Evolutionary conservation across 2,797 vertebrate species (phyloP), one percentile per base, ranked within the genome.

Genomic region (Labroides dimidiatus): DNA sequence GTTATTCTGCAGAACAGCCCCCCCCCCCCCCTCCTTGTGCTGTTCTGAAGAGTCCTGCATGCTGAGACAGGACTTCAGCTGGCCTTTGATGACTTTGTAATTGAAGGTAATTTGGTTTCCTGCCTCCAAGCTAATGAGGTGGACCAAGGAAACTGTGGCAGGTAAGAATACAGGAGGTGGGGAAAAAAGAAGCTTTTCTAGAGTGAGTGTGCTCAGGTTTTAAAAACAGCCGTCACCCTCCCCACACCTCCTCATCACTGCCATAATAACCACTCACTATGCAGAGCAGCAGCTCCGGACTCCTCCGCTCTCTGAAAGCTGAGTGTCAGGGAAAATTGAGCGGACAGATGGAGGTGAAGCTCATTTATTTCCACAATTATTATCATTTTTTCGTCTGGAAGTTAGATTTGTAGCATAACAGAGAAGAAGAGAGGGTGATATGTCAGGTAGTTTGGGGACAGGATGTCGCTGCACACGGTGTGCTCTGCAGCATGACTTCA

Each of bases 21-120:
- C 47, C 60, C 47, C 30, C 3, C 3, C 27, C 27, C 27, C 6
- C 27, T 6, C 27, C 6, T 6, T 16, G 21, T 56, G 64, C 39
- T 33, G 43, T 10, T 51, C 56, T 42, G 57, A 44, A 20, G 68
- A 47, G 80, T 42, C 63, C 69, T 48, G 75, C 86, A 72, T 91
- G 91, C 91, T 93, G 91, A 91, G 87, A 84, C 84, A 84, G 89
- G 84, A 88, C 88, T 93, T 91, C 89, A 80, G 88, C 76, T 90
- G 91, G 89, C 87, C 91, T 93, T 87, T 92, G 90, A 91, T 91
- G 92, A 91, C 89, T 92, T 88, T 82, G 88, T 92, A 93, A 93
- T 93, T 93, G 88, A 92, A 83, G 48, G 56, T 93, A 91, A 93
- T 94, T 93, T 93, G 88, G 90, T 91, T 94, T 91, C 86, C 90